Base-by-base conservation (phyloP, 64 coral and sea anemone genomes). In the Actinia equina region DNA sequence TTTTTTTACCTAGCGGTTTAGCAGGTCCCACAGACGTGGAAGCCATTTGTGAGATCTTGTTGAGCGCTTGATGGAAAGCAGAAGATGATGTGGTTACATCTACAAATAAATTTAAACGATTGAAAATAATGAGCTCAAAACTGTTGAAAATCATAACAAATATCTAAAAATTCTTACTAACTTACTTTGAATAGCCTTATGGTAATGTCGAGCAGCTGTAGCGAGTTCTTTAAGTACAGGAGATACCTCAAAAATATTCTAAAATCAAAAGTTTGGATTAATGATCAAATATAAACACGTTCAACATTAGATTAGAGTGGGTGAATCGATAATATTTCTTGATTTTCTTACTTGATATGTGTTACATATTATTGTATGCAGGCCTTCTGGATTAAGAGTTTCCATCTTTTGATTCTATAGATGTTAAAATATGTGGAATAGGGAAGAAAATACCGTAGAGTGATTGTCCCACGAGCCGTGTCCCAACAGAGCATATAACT, bases 141-240 rank as follows among this genome's bases (percentile, higher is more conserved):
- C 62, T 65, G 9, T 74, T 7, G 25, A 74, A 25, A 74, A 41
- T 12, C 69, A 27, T 13, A 20, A n/a, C n/a, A 65, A 65, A 65
- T 7, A 8, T 23, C 15, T 22, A 7, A 71, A 27, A 71, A 25
- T 26, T 71, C 19, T 23, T 63, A 65, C 46, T 69, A 69, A 63
- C 90, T 92, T 92, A 92, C 90, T 92, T 44, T 92, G 90, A 8
- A 92, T 27, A 5, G 90, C 71, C 74, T 87, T 92, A 10, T 69
- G 79, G 45, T 92, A 92, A 37, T 82, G 78, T 52, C 84, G 87
- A 14, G 90, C 84, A 42, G 78, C 86, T 41, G 80, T 13, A 22
- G 85, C 43, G 2, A 92, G 84, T 80, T 92, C 90, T 71, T 92
- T 92, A 4, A 92, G 15, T 10, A 86, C 59, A 11, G 78, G 85